Evolutionary conservation across 2,797 vertebrate species (phyloP), one percentile per base, ranked within the genome.

Genomic region (Poecilia wingei): DNA sequence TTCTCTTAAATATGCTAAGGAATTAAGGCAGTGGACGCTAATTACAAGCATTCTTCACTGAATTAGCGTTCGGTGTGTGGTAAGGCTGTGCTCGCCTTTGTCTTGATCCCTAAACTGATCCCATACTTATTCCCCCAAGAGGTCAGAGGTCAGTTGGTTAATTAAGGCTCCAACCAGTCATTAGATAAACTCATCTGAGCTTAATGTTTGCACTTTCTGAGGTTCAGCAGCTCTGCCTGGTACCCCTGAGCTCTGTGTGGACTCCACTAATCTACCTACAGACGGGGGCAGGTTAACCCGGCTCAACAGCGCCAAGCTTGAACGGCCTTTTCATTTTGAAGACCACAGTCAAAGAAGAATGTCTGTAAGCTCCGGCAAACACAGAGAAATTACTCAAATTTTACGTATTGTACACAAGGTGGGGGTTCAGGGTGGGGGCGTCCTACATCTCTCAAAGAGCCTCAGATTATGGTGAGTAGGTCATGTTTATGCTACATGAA

Each of bases 31-130:
- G 94, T 88, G 93, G 92, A 81, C 94, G 95, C 97, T 98, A 98
- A 98, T 99, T 97, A 97, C 87, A 93, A 96, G 94, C 97, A 99
- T 98, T 99, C 97, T 97, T 97, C 92, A 93, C 96, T 98, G 97
- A 97, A 99, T 99, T 98, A 98, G 96, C 93, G 95, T 96, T 95
- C 86, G 90, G 96, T 97, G 97, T 97, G 97, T 97, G 96, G 96
- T 96, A 97, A 98, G 96, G 96, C 96, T 96, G 93, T 89, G 88
- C 95, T 94, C 94, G 94, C 94, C 95, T 96, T 96, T 94, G 92
- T 96, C 96, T 96, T 97, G 96, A 97, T 97, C 97, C 97, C 96
- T 95, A 96, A 96, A 97, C 96, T 97, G 97, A 97, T 97, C 97
- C 96, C 93, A 84, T 97, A 96, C 97, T 98, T 98, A 97, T 97